These are phyloP conservation scores for Drosophila persimilis DNA, from an alignment of 1,140 invertebrate genomes.

Conservation along the genomic window DNA sequence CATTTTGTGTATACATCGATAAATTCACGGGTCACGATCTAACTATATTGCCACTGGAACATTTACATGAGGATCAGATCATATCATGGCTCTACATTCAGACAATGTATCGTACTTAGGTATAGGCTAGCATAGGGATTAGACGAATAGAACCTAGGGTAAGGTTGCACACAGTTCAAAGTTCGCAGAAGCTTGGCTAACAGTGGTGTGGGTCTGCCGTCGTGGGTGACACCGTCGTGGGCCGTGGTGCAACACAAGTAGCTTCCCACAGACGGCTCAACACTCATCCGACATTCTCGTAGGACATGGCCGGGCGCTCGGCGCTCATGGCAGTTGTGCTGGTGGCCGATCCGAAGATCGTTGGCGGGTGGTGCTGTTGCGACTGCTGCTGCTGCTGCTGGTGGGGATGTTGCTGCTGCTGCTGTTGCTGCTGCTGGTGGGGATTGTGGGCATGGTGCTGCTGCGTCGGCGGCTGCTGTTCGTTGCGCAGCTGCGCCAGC, in stretches of 20 bases:
- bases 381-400: constrained; percentile 68
- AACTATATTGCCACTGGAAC: constrained; percentile 35
- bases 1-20: constrained; percentile 25
- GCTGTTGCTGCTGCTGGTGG: constrained; percentile 68
- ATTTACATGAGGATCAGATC: constrained; percentile 46
- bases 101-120: constrained; percentile 18
- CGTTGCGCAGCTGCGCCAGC: constrained; percentile 70
- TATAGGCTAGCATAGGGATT: constrained; percentile 46
- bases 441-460: constrained; percentile 73
- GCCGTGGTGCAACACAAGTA: constrained; percentile 77
- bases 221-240: constrained; percentile 76
- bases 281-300: constrained; percentile 82
- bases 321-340: constrained; percentile 54
- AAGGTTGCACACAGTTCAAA: constrained; percentile 52
- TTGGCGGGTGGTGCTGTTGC: constrained; percentile 59
- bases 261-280: constrained; percentile 82
- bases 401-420: constrained; percentile 44
- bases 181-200: constrained; percentile 33
- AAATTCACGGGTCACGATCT: constrained; percentile 14
- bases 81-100: constrained; percentile 45
- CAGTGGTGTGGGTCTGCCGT: constrained; percentile 69
- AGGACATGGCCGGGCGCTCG: constrained; percentile 77
- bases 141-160: constrained; percentile 27
- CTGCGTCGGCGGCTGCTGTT: constrained; percentile 63
- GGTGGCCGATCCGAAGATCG: constrained; percentile 48